These are phyloP conservation scores for Aphodius granarius DNA, from an alignment of 2,888 invertebrate genomes.

Conservation along the genomic window DNA sequence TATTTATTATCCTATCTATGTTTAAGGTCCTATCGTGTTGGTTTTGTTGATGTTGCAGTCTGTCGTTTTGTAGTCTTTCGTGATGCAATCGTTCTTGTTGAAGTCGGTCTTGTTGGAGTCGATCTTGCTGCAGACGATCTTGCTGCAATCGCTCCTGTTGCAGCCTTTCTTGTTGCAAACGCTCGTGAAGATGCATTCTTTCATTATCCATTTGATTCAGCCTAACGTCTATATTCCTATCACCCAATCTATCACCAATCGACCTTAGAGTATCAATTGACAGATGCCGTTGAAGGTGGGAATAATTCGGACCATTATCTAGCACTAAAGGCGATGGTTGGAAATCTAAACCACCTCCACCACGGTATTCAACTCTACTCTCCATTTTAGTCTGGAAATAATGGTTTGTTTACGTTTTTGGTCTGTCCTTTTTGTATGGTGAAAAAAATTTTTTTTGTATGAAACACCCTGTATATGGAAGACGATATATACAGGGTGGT, in stretches of 20 bases:
- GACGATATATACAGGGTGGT: background rate
- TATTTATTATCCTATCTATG: constrained; percentile 47
- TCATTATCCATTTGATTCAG: constrained; percentile 44
- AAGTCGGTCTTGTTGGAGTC: constrained; percentile 44
- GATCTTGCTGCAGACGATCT: constrained; percentile 28
- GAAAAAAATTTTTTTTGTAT: too few relatives aligned
- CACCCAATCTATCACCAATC: constrained; percentile 52
- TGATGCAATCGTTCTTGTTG: constrained; percentile 42
- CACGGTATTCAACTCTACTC: constrained; percentile 52
- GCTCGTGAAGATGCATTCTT: constrained; percentile 24
- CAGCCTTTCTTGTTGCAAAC: constrained; percentile 27
- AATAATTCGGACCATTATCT: constrained; percentile 48
- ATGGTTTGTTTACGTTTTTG: background rate
- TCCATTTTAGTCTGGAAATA: constrained; percentile 43
- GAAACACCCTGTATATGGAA: too few relatives aligned
- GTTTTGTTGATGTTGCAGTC: constrained; percentile 44
- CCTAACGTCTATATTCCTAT: constrained; percentile 51
- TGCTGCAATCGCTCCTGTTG: constrained; percentile 49
- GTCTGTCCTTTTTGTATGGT: background rate
- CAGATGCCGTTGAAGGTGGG: constrained; percentile 47
- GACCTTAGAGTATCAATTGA: constrained; percentile 53
- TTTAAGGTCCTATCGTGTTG: constrained; percentile 45
- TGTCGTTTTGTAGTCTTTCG: constrained; percentile 32
- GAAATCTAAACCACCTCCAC: constrained; percentile 53
- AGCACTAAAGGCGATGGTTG: constrained; percentile 50